phyloP scores from a whole-genome alignment of 2,888 invertebrate species.

The Cerastoderma edule region DNA sequence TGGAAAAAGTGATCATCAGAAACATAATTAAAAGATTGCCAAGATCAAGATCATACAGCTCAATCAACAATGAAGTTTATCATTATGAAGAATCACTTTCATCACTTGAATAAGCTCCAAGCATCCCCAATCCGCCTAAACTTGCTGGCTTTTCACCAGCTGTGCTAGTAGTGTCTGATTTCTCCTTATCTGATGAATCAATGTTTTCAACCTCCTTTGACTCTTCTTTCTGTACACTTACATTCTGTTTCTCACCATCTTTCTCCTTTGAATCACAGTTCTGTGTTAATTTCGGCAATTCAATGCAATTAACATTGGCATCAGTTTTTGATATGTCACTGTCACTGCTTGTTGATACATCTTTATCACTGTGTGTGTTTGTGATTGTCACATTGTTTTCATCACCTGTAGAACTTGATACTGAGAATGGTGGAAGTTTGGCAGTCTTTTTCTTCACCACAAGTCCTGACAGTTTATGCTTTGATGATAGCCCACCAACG shows the following conservation, averaged over 20 bases:
- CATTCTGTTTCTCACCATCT: not conserved
- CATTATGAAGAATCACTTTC: slow-evolving; percentile 55
- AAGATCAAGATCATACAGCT: too few species aligned
- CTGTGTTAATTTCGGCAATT: not conserved
- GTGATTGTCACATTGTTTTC: not conserved
- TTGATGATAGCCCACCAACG: slow-evolving; percentile 71
- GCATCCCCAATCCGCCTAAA: slow-evolving; percentile 59
- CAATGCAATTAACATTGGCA: not conserved
- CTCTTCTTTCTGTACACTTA: not conserved
- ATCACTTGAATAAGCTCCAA: slow-evolving; percentile 71
- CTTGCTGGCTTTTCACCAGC: not conserved
- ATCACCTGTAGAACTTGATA: not conserved
- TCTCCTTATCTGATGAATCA: not conserved
- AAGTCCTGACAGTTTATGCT: slow-evolving; percentile 65
- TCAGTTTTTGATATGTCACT: not conserved
- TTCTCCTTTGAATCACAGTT: not conserved
- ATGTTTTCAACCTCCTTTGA: not conserved
- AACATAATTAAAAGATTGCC: too few species aligned
- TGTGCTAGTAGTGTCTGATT: not conserved
- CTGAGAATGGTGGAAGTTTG: slow-evolving; percentile 11
- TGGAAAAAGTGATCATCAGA: too few species aligned
- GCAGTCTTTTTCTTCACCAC: slow-evolving; percentile 68
- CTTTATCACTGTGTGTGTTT: not conserved
- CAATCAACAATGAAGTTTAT: slow-evolving; percentile 2
- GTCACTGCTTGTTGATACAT: not conserved